Base-by-base conservation (phyloP, 2,797 vertebrate genomes). In the Typhlichthys eigenmanni region DNA sequence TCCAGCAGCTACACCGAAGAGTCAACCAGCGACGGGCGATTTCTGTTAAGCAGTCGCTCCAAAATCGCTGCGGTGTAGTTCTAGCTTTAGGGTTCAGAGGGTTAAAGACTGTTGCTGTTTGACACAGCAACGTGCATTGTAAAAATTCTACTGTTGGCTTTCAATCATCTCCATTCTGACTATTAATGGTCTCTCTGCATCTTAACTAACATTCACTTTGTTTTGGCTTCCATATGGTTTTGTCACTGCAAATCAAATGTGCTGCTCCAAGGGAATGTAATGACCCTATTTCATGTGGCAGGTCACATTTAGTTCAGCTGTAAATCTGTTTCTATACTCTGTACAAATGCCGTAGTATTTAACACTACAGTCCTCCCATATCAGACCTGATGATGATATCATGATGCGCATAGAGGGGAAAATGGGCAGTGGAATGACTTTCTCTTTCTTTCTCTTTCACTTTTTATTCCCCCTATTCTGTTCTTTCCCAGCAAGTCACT, bases 381-480 rank as follows among this genome's bases (percentile, higher is more conserved):
- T 78, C 68, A 8, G 72, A 76, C 87, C 89, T 5, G n/a, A 60
- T 89, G 89, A 90, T 88, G 87, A 92, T 60, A 86, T 84, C 85
- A 82, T 72, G 34, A 83, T 85, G 84, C 82, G 82, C 87, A 87
- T 81, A 82, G 91, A 92, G 90, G 88, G 86, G 80, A 55, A 60
- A 47, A 6, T 2, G 11, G 66, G 61, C 62, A 49, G 75, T 73
- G 65, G 67, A 77, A 67, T 59, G 13, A 65, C 70, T 76, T 24
- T 24, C 81, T 52, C 83, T 86, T 86, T 87, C 74, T 48, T 66
- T 84, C 78, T 78, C 12, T 64, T 62, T 5, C 1, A 72, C 16
- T 65, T 8, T 10, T n/a, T 29, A 16, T 2, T 8, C 13, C 43
- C 16, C 6, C 29, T 32, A 45, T 53, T 78, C 54, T 68, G 0